Percentiles rank a stretch among this genome's conserved stretches.
phyloP scores from a whole-genome alignment of 2,113 vertebrate species.

The Archilochus colubris region DNA sequence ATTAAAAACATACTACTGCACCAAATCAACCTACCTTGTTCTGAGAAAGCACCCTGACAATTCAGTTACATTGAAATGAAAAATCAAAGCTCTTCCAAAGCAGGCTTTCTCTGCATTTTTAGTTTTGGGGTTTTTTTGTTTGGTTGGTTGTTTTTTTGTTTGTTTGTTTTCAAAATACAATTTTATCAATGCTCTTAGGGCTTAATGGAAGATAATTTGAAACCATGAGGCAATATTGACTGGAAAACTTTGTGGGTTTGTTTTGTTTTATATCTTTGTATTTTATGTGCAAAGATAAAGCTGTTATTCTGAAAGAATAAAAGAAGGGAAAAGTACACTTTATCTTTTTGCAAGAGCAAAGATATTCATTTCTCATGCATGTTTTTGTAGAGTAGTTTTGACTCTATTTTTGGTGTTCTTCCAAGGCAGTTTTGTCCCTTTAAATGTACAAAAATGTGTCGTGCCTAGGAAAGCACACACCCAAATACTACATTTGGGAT shows the following conservation, averaged over 20 bases:
- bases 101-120: rapidly evolving
- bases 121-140: too few species aligned
- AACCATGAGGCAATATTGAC: not conserved
- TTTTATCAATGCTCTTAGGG: not conserved
- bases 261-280: not conserved
- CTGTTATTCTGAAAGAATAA: not conserved
- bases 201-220: not conserved
- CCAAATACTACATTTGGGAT: not conserved
- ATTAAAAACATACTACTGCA: not conserved
- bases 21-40: not conserved
- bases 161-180: not conserved
- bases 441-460: not conserved
- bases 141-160: too few species aligned
- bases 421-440: rapidly evolving
- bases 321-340: not conserved
- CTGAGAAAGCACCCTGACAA: not conserved
- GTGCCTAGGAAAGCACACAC: not conserved
- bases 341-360: not conserved
- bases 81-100: not conserved
- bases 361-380: rapidly evolving
- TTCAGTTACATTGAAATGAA: not conserved
- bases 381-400: not conserved
- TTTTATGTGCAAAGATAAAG: not conserved
- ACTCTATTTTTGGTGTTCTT: not conserved
- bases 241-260: not conserved